Base-by-base conservation (phyloP, 2,113 vertebrate species). In the Chionodraco myersi region DNA sequence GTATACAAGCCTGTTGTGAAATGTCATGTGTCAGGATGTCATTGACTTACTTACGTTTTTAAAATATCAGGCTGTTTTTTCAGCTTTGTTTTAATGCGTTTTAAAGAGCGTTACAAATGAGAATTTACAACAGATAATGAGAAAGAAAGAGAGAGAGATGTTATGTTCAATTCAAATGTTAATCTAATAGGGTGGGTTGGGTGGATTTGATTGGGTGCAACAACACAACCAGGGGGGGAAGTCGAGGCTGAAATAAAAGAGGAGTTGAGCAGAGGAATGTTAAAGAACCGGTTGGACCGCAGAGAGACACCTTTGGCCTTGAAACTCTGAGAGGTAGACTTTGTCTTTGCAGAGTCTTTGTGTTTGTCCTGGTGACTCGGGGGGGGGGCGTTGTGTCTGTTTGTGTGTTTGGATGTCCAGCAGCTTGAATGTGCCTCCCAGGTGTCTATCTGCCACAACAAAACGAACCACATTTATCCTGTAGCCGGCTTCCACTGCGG, bases 281-380 rank as follows among this genome's bases (percentile, higher is more conserved):
- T 58, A 68, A 77, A 52, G 68, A 73, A 45, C 23, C 21, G 61
- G 34, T 45, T 61, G 45, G 65, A 69, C 70, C 61, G 34, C 53
- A 76, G 77, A 85, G 77, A 85, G 72, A 82, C 84, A 68, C 48
- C 52, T 69, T 76, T 59, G 82, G 69, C 82, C 76, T 88, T 75
- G 76, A 85, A 85, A 82, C 63, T 81, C 49, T 18, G 65, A 61
- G 12, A 21, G 54, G 58, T 54, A 59, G 23, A 26, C 75, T 77
- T 79, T 85, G 77, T 74, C 82, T 85, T 85, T 79, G 62, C 70
- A 65, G 44, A 47, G 78, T 80, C 84, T 88, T 75, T 88, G 82
- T 82, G 63, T 76, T 87, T 69, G 79, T 86, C 75, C 59, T 16
- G 56, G 69, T 48, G 77, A 80, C 77, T 86, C 71, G 45, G 53